phyloP scores from a whole-genome alignment of 2,797 vertebrate species.

The Hoplostethus atlanticus region DNA sequence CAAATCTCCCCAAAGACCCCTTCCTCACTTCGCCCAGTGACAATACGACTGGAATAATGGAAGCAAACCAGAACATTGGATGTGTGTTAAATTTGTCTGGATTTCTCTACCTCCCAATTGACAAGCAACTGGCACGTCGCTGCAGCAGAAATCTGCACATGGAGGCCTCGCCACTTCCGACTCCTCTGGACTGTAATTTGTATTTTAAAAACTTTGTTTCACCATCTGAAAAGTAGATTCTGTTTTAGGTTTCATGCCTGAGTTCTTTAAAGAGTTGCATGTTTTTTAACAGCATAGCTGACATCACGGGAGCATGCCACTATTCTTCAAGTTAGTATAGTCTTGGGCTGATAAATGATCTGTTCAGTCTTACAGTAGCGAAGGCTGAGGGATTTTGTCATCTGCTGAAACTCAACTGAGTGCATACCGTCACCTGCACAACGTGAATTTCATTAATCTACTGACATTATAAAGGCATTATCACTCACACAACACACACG shows the following conservation, averaged over 20 bases:
- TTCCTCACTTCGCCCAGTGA: slow-evolving; percentile 10
- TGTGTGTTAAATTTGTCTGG: slow-evolving; percentile 37
- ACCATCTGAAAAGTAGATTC: slow-evolving; percentile 20
- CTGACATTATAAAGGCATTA: neutral
- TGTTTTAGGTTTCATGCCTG: slow-evolving; percentile 29
- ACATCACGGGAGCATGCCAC: slow-evolving; percentile 15
- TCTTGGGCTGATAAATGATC: slow-evolving; percentile 25
- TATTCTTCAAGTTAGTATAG: neutral
- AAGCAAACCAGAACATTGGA: slow-evolving; percentile 20
- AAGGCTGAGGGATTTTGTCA: neutral
- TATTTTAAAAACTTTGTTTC: slow-evolving; percentile 38
- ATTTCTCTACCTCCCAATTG: slow-evolving; percentile 69
- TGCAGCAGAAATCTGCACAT: slow-evolving; percentile 50
- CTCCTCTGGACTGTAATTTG: slow-evolving; percentile 37
- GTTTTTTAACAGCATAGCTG: slow-evolving; percentile 32
- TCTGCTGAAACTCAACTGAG: neutral
- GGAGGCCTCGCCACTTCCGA: slow-evolving; percentile 34
- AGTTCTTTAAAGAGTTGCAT: slow-evolving; percentile 51
- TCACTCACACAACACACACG: neutral
- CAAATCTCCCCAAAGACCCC: slow-evolving; percentile 8
- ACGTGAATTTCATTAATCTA: neutral
- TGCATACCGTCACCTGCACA: neutral
- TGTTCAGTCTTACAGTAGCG: neutral
- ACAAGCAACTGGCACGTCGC: slow-evolving; percentile 41
- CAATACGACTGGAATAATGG: slow-evolving; percentile 17